phyloP scores from a whole-genome alignment of 2,113 vertebrate species.

The Cavia aperea region DNA sequence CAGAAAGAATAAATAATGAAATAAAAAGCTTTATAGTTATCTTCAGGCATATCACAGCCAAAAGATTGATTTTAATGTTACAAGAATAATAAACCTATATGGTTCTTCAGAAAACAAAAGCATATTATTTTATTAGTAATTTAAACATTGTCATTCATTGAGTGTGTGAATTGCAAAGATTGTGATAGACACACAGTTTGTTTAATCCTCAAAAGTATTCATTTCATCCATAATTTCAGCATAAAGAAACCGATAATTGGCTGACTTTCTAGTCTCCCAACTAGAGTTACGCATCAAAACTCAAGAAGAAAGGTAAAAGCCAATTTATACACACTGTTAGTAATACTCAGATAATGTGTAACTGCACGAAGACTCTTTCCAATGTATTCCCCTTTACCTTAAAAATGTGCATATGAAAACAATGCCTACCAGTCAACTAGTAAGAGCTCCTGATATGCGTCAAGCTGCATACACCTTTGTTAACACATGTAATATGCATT shows the following conservation, averaged over 20 bases:
- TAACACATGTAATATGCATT: not conserved
- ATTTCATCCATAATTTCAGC: slow-evolving; percentile 27
- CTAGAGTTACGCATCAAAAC: not conserved
- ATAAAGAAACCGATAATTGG: not conserved
- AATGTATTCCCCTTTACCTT: not conserved
- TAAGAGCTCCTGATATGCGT: not conserved
- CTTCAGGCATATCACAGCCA: not conserved
- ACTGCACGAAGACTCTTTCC: not conserved
- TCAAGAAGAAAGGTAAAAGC: not conserved
- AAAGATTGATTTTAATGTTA: not conserved
- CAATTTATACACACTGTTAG: not conserved
- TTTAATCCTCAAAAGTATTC: not conserved
- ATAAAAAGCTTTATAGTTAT: not conserved
- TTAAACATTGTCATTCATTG: not conserved
- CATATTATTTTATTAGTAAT: not conserved
- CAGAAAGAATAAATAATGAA: slow-evolving; percentile 11
- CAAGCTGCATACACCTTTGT: not conserved
- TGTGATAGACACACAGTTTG: not conserved
- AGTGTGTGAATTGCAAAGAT: not conserved
- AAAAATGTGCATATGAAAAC: not conserved
- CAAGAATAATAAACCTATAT: not conserved
- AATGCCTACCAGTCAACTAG: not conserved
- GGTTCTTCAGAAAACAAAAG: not conserved
- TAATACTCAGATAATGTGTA: not conserved
- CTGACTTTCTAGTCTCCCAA: not conserved